These are phyloP conservation scores for Caenorhabditis panamensis DNA, from an alignment of 2,888 invertebrate genomes.

Conservation along the genomic window DNA sequence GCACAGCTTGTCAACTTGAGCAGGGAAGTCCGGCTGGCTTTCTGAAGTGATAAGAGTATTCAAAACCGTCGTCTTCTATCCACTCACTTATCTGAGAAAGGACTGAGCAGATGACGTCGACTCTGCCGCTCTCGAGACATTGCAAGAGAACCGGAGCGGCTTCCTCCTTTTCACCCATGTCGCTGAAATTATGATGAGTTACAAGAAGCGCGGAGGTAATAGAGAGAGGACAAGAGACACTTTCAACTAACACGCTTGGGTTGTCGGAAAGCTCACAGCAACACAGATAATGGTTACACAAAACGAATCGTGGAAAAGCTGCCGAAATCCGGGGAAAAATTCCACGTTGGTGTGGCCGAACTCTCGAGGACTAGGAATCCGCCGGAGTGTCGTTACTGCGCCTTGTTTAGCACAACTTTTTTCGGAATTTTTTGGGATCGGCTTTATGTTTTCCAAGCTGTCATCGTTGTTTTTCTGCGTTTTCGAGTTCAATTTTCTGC, in stretches of 20 bases:
- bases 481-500: background rate
- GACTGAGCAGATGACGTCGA: slow-evolving; percentile 76
- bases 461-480: background rate
- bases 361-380: slow-evolving; percentile 36
- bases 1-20: slow-evolving; percentile 71
- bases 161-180: slow-evolving; percentile 59
- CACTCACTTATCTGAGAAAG: slow-evolving; percentile 72
- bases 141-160: slow-evolving; percentile 65
- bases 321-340: slow-evolving; percentile 19
- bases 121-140: slow-evolving; percentile 72
- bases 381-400: slow-evolving; percentile 52
- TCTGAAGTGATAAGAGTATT: slow-evolving; percentile 55
- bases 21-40: slow-evolving; percentile 66
- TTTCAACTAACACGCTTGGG: slow-evolving; percentile 37
- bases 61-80: background rate
- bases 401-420: slow-evolving; percentile 29
- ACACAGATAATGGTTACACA: slow-evolving; percentile 41
- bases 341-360: slow-evolving; percentile 60
- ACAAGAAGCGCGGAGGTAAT: background rate
- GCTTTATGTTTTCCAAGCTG: background rate
- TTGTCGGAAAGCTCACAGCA: slow-evolving; percentile 48
- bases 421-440: slow-evolving; percentile 24
- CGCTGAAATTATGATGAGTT: slow-evolving; percentile 21
- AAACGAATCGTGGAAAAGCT: slow-evolving; percentile 34
- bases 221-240: background rate